Percentiles rank a stretch among this genome's conserved stretches.
Evolutionary conservation across 2,888 invertebrate species (phyloP).

Genomic region (Sesia apiformis): DNA sequence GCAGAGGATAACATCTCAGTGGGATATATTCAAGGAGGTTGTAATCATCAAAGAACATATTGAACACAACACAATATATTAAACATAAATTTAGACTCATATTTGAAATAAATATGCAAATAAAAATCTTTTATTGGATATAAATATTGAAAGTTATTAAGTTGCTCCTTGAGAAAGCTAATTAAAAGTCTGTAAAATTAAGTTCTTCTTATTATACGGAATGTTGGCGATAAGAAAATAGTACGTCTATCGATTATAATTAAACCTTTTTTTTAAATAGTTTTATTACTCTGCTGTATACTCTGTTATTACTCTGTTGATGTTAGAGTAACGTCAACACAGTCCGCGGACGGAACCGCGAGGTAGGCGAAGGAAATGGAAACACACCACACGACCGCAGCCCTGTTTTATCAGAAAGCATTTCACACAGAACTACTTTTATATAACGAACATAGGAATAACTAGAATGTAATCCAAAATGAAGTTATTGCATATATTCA

Average conservation of each 20-base stretch:
- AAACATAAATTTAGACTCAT: neutral
- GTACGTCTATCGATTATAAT: too few species aligned
- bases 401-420: slow-evolving; percentile 9
- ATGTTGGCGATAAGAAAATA: too few species aligned
- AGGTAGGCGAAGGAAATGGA: slow-evolving; percentile 24
- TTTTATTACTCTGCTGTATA: too few species aligned
- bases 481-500: neutral
- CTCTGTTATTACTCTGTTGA: too few species aligned
- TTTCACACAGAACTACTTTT: slow-evolving; percentile 8
- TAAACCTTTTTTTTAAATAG: too few species aligned
- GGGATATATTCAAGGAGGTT: neutral
- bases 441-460: neutral
- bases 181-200: neutral
- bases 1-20: neutral
- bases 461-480: neutral
- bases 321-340: neutral
- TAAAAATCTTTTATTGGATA: neutral
- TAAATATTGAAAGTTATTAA: neutral
- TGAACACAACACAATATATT: too few species aligned
- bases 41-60: neutral
- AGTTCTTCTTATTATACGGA: too few species aligned
- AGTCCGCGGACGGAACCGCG: slow-evolving; percentile 20
- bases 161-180: neutral
- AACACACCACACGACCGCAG: slow-evolving; percentile 14
- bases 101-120: neutral